These are phyloP conservation scores for Doryteuthis pealeii DNA, from an alignment of 1,140 invertebrate species.

Conservation along the genomic window DNA sequence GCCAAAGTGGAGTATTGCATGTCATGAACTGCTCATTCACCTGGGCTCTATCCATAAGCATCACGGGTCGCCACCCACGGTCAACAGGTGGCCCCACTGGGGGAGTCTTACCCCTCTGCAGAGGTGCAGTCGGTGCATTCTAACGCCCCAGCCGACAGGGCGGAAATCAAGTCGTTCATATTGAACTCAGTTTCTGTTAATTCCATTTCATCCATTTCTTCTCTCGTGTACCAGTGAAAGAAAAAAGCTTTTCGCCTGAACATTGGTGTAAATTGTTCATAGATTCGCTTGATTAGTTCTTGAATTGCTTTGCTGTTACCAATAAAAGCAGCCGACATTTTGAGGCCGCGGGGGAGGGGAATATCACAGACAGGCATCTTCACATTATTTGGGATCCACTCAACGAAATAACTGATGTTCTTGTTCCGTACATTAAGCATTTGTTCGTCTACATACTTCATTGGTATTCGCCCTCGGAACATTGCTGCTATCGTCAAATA, in stretches of 20 bases:
- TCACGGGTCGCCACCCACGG: no score
- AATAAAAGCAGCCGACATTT: slow-evolving; percentile 86
- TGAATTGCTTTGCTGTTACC: slow-evolving; percentile 74
- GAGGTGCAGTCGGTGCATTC: no score
- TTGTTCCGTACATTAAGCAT: slow-evolving; percentile 58
- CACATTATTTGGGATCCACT: slow-evolving; percentile 92
- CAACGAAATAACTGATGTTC: slow-evolving; percentile 79
- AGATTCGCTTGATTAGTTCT: slow-evolving; percentile 75
- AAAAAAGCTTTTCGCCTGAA: slow-evolving; percentile 78
- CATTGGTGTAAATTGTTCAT: slow-evolving; percentile 68
- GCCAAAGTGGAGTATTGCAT: no score
- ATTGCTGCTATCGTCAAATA: slow-evolving; percentile 81
- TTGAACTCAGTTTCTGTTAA: slow-evolving; percentile 73
- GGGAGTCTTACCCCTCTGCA: no score
- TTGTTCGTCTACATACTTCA: slow-evolving; percentile 61
- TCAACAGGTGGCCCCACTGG: no score
- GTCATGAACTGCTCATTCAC: no score
- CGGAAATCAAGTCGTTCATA: slow-evolving; percentile 75
- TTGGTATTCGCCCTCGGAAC: slow-evolving; percentile 74
- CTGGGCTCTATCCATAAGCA: no score
- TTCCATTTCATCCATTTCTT: slow-evolving; percentile 82
- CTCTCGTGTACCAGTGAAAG: slow-evolving; percentile 72
- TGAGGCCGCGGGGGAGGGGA: slow-evolving; percentile 83
- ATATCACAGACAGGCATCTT: slow-evolving; percentile 94
- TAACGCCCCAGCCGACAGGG: no score